These are phyloP conservation scores for Philereme transversata DNA, from an alignment of 2,888 invertebrate genomes.

Conservation along the genomic window DNA sequence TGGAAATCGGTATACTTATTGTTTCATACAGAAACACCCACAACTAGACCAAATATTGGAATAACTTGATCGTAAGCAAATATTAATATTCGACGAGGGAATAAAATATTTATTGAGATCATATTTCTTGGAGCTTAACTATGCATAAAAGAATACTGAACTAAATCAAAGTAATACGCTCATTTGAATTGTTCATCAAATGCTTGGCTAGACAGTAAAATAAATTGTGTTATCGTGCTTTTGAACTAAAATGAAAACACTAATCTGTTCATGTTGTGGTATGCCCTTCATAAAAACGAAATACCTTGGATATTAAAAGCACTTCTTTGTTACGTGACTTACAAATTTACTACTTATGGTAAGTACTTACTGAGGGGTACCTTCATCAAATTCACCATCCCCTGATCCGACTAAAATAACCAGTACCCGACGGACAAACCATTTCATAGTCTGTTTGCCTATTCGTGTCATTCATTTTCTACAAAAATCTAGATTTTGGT, in stretches of 20 bases:
- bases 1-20: neutral
- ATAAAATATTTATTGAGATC: neutral
- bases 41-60: conserved; percentile 5
- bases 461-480: too few species aligned
- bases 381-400: too few species aligned
- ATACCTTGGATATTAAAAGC: conserved; percentile 3
- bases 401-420: too few species aligned
- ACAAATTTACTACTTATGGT: too few species aligned
- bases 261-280: conserved; percentile 6
- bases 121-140: neutral
- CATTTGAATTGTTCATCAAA: neutral
- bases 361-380: too few species aligned
- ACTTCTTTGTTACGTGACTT: conserved; percentile 8
- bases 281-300: conserved; percentile 5
- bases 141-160: neutral
- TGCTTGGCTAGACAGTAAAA: neutral
- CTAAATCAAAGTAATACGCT: neutral
- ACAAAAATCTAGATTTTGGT: too few species aligned
- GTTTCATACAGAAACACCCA: neutral
- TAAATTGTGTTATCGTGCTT: conserved; percentile 13
- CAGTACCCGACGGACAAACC: too few species aligned
- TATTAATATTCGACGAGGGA: conserved; percentile 1
- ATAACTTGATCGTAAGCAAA: conserved; percentile 1
- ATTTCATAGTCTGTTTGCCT: too few species aligned
- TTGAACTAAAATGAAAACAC: conserved; percentile 24